Percentiles rank a stretch among this genome's conserved stretches.
These are phyloP conservation scores for Clistopyga incitator DNA, from an alignment of 2,888 invertebrate genomes.

Conservation along the genomic window DNA sequence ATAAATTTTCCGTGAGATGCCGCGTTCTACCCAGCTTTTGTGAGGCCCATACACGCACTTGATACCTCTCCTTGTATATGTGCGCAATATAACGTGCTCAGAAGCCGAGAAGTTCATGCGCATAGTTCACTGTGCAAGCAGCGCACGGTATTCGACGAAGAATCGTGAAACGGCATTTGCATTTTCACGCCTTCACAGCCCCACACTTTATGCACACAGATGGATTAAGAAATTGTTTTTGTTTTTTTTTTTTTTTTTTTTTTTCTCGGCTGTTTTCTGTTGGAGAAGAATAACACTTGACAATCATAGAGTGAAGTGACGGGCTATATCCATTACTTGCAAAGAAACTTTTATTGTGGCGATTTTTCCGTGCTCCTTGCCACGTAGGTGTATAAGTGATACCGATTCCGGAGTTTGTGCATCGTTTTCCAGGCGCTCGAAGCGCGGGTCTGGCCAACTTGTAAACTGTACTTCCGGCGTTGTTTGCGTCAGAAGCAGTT, in stretches of 20 bases:
- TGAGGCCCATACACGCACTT: constrained; percentile 21
- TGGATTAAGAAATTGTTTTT: neutral
- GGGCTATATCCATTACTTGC: constrained; percentile 10
- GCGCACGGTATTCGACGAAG: neutral
- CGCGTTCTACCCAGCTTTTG: constrained; percentile 39
- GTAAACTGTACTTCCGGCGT: constrained; percentile 69
- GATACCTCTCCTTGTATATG: constrained; percentile 50
- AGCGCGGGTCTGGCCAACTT: constrained; percentile 57
- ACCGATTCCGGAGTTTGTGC: constrained; percentile 7
- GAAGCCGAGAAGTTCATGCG: constrained; percentile 33
- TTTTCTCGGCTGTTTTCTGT: neutral
- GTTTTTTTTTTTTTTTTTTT: too few species aligned
- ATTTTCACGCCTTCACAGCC: constrained; percentile 76
- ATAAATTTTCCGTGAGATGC: constrained; percentile 75
- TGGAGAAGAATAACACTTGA: neutral
- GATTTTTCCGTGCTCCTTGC: constrained; percentile 25
- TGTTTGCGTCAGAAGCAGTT: constrained; percentile 70
- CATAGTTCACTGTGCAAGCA: constrained; percentile 7
- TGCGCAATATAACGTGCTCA: constrained; percentile 52
- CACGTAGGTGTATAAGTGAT: neutral
- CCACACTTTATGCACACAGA: constrained; percentile 35
- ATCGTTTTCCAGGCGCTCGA: neutral
- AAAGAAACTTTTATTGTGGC: constrained; percentile 29
- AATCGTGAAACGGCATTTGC: constrained; percentile 69
- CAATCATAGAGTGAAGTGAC: constrained; percentile 9